Percentiles rank a stretch among this genome's conserved stretches.
Conservation (phyloP, 2,797 vertebrate species). For the Acridotheres tristis region DNA sequence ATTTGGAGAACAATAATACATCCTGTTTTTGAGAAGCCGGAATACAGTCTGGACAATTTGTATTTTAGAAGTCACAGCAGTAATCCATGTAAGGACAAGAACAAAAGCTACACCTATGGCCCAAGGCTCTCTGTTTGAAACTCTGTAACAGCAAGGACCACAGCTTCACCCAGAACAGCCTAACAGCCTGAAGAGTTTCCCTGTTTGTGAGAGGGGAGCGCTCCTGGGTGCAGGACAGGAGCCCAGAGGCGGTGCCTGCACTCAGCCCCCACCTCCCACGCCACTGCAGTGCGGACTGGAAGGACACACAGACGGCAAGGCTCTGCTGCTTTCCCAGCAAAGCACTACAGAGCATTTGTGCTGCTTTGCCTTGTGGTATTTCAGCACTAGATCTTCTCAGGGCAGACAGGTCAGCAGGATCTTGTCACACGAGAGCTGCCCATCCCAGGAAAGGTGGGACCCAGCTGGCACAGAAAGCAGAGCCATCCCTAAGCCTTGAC, state of each 20-base stretch:
- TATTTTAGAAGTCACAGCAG: conserved; percentile 18
- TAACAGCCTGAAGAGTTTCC: neutral
- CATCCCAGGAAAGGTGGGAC: fast-evolving
- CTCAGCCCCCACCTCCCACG: neutral
- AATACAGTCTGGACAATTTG: conserved; percentile 42
- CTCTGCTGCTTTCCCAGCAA: neutral
- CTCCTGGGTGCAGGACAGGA: neutral
- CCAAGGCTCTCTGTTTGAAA: neutral
- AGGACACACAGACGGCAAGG: fast-evolving
- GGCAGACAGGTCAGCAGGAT: neutral
- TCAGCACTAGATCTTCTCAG: neutral
- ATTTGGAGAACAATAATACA: conserved; percentile 57
- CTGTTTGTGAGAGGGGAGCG: neutral
- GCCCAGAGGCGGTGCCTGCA: fast-evolving
- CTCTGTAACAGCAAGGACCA: neutral
- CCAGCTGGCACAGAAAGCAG: fast-evolving
- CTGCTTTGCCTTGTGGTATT: neutral
- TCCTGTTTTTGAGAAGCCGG: conserved; percentile 56
- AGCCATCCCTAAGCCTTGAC: fast-evolving
- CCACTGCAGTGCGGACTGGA: fast-evolving
- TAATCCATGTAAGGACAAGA: neutral
- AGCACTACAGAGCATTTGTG: neutral
- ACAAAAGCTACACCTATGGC: neutral
- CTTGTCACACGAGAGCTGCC: neutral
- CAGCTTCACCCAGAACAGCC: neutral